Base-by-base conservation (phyloP, 2,888 invertebrate species). In the Dryobotodes eremita region DNA sequence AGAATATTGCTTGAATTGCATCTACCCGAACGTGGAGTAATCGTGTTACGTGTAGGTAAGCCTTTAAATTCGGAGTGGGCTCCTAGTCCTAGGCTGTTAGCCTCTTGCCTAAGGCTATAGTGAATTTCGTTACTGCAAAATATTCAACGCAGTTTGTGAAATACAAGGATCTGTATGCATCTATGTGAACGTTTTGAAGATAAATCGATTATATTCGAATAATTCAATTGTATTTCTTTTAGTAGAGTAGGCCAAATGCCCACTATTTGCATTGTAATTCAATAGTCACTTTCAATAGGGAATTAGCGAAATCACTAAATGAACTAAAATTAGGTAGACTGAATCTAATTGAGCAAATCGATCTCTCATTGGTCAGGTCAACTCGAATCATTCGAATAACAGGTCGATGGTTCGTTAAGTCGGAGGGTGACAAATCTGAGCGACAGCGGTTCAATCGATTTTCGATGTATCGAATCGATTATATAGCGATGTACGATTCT, bases 1-100 rank as follows among this genome's bases (percentile, higher is more conserved):
- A 5, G 74, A 78, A 86, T 75, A 62, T 77, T 75, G 65, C 61
- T 70, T 53, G 71, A 84, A 65, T 78, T 70, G 69, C 61, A 11
- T 59, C 59, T 48, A 53, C n/a, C 69, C 75, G 72, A 65, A 65
- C 71, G 75, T 78, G 31, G 53, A 74, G 78, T 84, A 79, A 84
- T 75, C 61, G 59, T 75, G 75, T 84, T 84, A 84, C 70, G 77
- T 57, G 42, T n/a, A 72, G 53, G 83, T 66, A 79, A 79, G 70
- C 79, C 62, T 68, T 59, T 79, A 72, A 36, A 82, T 71, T 57
- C 55, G 26, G 46, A 83, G 77, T 82, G 82, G 46, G 53, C 59
- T 26, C 42, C 66, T 46, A 36, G n/a, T 31, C 55, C 46, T 66
- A 55, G 82, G 55, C 71, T 62, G 83, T 71, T 74, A 77, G 83